These are phyloP conservation scores for Hyalella azteca DNA, from an alignment of 2,888 invertebrate genomes.

Conservation along the genomic window DNA sequence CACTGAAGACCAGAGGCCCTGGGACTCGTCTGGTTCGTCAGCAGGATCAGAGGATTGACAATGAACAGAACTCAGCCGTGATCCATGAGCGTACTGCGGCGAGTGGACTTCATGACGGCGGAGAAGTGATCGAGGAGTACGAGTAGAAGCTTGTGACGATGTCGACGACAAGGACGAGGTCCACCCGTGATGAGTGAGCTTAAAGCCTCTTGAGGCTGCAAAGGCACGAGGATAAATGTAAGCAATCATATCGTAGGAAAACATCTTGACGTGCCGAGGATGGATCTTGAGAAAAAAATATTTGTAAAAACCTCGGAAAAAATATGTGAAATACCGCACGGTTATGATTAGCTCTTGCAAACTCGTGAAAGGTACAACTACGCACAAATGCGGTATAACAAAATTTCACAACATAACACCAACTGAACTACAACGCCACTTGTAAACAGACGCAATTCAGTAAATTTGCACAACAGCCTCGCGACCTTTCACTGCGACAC, in stretches of 20 bases:
- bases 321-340: neutral
- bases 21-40: constrained; percentile 25
- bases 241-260: constrained; percentile 56
- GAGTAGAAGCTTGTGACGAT: neutral
- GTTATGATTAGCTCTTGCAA: neutral
- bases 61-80: constrained; percentile 47
- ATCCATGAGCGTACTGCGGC: constrained; percentile 49
- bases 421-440: neutral
- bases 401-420: neutral
- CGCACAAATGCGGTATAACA: neutral
- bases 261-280: constrained; percentile 41
- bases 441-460: too few species aligned
- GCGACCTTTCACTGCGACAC: too few species aligned
- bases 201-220: constrained; percentile 54
- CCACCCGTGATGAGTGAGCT: constrained; percentile 43
- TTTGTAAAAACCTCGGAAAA: neutral
- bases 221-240: constrained; percentile 55
- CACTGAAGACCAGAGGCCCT: constrained; percentile 26
- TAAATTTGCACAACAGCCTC: too few species aligned
- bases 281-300: neutral
- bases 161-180: neutral
- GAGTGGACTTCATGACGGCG: constrained; percentile 26
- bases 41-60: neutral
- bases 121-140: constrained; percentile 35
- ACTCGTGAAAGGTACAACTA: neutral